A percentile compares a stretch with the other conserved stretches of the same genome.
phyloP scores from a whole-genome alignment of 2,113 vertebrate species.

The Brachypodius melanocephalos region DNA sequence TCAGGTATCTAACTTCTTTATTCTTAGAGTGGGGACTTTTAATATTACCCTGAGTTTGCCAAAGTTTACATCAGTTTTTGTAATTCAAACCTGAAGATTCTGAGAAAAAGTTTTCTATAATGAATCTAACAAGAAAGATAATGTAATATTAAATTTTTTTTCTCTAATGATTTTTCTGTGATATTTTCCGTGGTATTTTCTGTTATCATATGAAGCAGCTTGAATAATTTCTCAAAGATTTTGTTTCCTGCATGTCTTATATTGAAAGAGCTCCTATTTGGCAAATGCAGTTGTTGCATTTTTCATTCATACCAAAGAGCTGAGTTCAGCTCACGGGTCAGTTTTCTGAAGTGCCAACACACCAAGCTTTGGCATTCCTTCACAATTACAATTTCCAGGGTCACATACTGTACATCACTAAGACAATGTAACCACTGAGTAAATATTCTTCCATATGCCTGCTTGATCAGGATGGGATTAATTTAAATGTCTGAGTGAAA shows the following conservation, averaged over 20 bases:
- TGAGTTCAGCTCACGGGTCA: background rate
- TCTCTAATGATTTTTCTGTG: background rate
- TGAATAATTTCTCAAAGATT: background rate
- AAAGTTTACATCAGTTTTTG: background rate
- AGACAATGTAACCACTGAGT: background rate
- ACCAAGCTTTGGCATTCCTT: background rate
- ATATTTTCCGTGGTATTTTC: background rate
- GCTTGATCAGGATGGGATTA: background rate
- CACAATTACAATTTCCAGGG: background rate
- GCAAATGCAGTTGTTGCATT: background rate
- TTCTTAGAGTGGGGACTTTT: background rate
- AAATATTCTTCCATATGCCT: background rate
- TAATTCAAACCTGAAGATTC: background rate
- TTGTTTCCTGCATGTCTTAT: background rate
- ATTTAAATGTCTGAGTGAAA: background rate
- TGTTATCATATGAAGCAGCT: background rate
- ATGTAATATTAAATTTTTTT: background rate
- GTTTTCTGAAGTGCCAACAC: background rate
- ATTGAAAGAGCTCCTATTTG: background rate
- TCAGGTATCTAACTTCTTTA: background rate
- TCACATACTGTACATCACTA: background rate
- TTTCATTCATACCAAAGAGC: background rate
- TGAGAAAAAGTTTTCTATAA: background rate
- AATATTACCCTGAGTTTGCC: background rate
- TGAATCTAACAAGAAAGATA: background rate